Evolutionary conservation across 1,140 invertebrate genomes (phyloP), one percentile per base, ranked within the genome.

Genomic region (Augochlora pura): DNA sequence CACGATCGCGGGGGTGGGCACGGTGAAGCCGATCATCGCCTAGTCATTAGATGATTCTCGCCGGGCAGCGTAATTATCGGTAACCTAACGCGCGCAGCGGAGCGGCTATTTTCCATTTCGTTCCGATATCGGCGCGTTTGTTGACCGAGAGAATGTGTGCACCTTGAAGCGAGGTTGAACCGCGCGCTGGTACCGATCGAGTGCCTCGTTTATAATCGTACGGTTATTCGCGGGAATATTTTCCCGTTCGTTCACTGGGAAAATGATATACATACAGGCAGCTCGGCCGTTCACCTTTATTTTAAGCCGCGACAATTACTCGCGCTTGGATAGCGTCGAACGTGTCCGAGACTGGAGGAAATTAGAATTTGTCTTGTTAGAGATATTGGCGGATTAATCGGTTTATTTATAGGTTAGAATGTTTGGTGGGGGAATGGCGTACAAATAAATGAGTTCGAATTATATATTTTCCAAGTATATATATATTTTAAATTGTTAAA

Each of bases 341-440:
- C 32, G 42, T 18, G 38, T 49, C 16, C 0, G n/a, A 39, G 42
- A 7, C 39, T 21, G 69, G 46, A 77, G 70, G 46, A 65, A 76
- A 80, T 82, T 79, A 49, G 65, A 71, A 63, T 77, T 77, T 23
- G 14, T 69, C 46, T 69, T 39, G 21, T 67, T 67, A 5, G 23
- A 14, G 8, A 14, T 10, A 25, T 46, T 6, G 14, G 38, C 25
- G 27, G 23, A 25, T 52, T 7, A 18, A 54, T 16, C 21, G 3
- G 7, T 2, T 9, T 27, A 60, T 49, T 54, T 49, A 21, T 49
- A 21, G 21, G 57, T 46, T 27, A 49, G 46, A 25, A 25, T 2
- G 23, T 32, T 57, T 42, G 16, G 10, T 49, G 23, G 6, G 27
- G 39, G 18, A 8, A 3, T 0, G 25, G 32, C 1, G 27, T 62